Base-by-base conservation (phyloP, 2,797 vertebrate genomes). In the Picus viridis region DNA sequence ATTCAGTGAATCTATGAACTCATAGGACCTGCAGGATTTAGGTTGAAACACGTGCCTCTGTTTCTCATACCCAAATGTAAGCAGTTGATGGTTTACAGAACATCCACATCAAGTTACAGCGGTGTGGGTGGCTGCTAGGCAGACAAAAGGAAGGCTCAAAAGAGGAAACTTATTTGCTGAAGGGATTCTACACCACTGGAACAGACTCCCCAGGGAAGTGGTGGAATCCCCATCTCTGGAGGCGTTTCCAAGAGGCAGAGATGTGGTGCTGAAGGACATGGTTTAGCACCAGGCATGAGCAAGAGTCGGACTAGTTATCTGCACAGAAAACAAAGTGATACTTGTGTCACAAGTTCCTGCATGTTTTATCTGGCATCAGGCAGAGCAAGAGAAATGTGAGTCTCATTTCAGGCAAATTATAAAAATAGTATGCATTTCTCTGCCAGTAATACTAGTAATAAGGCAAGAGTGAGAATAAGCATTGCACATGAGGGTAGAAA, bases 351-450 rank as follows among this genome's bases (percentile, higher is more conserved):
- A 54, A 85, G 47, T 83, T 47, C 69, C 92, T 80, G n/a, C 16
- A 17, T 77, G 74, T 93, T 95, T 84, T 54, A 68, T 92, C 43
- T 75, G 36, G 68, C 29, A 17, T 87, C 57, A 76, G 18, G 43
- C 59, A 67, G 58, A 65, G 56, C 24, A 85, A 79, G 58, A 70
- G 70, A 92, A 87, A 81, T 64, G 61, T 54, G 49, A 78, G 78
- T 75, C 43, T 89, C 7, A 41, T 93, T 92, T 89, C 67, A 92
- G 65, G 45, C 64, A 71, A 73, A 80, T 83, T 86, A 47, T 43
- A 88, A 70, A 94, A 95, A 83, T 58, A 80, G n/a, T 45, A 36
- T 81, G 18, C 24, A 22, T 93, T 91, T 90, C 53, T 89, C 34
- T 85, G 79, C 72, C 70, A 67, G 30, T 83, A 64, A 78, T 87